Conservation (phyloP, 2,888 invertebrate species). For the Lamellibrachia columna region DNA sequence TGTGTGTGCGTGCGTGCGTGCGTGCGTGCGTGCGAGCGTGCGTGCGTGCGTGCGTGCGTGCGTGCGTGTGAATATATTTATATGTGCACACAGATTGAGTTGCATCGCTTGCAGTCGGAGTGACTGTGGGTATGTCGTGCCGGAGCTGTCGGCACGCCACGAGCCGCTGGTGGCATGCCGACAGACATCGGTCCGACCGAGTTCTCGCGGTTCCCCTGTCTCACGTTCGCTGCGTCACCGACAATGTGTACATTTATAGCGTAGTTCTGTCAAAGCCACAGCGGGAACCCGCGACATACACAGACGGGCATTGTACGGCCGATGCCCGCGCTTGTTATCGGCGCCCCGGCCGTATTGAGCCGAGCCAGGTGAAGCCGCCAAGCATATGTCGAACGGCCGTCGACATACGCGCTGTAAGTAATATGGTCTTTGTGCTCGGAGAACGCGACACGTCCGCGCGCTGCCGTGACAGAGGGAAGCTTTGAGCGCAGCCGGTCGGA, state of each 20-base stretch:
- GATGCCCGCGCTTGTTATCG: background rate
- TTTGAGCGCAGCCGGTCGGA: background rate
- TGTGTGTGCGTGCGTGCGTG: too few species aligned
- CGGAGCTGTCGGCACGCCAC: background rate
- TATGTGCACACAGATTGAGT: background rate
- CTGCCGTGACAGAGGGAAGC: background rate
- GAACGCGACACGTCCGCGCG: background rate
- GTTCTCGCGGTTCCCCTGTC: background rate
- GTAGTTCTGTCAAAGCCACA: background rate
- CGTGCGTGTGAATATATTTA: background rate
- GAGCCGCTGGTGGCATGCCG: background rate
- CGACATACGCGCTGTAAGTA: background rate
- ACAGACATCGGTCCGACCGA: background rate
- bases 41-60: too few species aligned
- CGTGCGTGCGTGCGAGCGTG: too few species aligned
- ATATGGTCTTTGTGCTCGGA: background rate
- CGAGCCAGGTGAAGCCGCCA: background rate
- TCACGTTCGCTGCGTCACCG: background rate
- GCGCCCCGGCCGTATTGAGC: background rate
- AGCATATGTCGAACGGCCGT: constrained; percentile 1
- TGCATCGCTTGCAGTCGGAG: background rate
- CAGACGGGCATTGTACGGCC: background rate
- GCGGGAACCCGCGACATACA: background rate
- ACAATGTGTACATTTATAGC: constrained; percentile 12
- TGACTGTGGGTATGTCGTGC: background rate